Evolutionary conservation across 2,797 vertebrate species (phyloP).

Genomic region (Meriones psammophilus): DNA sequence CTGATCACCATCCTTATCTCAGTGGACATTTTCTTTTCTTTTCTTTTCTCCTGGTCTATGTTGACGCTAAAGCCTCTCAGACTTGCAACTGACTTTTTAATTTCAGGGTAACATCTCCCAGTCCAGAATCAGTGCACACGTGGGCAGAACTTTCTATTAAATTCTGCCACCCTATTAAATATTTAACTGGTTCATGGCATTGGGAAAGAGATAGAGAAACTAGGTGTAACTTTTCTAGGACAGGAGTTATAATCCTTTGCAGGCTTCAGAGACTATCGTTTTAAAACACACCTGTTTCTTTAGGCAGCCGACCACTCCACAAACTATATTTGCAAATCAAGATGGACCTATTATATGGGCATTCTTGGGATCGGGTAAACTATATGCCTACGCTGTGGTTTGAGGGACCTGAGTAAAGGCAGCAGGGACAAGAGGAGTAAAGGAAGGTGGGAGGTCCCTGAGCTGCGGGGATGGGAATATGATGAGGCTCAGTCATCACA

Average conservation of each 20-base stretch:
- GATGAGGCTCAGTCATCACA: rapidly evolving
- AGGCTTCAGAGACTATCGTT: not conserved
- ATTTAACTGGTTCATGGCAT: conserved; percentile 20
- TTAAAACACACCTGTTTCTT: not conserved
- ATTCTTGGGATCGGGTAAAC: not conserved
- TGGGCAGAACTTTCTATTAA: conserved; percentile 35
- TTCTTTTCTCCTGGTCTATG: not conserved
- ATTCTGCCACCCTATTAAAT: conserved; percentile 38
- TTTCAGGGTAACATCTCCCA: conserved; percentile 12
- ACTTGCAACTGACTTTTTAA: conserved; percentile 45
- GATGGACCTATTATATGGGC: not conserved
- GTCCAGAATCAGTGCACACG: not conserved
- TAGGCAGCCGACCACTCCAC: not conserved
- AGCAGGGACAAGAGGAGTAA: not conserved
- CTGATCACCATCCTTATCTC: not conserved
- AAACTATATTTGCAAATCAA: conserved; percentile 28
- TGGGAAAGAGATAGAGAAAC: not conserved
- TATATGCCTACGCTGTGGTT: no score
- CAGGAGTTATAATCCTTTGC: not conserved
- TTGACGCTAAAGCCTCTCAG: conserved; percentile 33
- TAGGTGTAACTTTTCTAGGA: not conserved
- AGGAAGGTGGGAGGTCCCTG: not conserved
- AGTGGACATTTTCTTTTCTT: conserved; percentile 25
- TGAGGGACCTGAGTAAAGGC: not conserved
- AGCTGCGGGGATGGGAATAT: not conserved